A percentile compares a stretch with the other conserved stretches of the same genome.
Conservation (phyloP, 2,797 vertebrate species). For the Chelon labrosus region DNA sequence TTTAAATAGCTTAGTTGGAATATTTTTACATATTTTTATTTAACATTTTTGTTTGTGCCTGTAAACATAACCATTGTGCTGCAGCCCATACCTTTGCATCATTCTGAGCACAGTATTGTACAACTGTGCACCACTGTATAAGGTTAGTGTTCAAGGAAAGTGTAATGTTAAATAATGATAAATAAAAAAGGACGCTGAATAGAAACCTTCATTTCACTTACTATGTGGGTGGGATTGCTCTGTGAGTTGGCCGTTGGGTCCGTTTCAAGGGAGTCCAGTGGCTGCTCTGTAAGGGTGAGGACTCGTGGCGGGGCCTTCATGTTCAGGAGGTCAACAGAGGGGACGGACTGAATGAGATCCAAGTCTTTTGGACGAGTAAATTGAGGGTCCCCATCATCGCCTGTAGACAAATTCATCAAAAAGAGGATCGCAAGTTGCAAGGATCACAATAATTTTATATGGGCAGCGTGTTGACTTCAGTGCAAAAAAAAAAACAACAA, state of each 20-base stretch:
- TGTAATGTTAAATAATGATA: not conserved
- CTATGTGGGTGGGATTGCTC: slow-evolving; percentile 87
- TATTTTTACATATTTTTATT: too few species aligned
- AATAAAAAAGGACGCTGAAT: not conserved
- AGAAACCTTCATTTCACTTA: slow-evolving; percentile 62
- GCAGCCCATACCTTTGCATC: too few species aligned
- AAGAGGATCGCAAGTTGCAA: not conserved
- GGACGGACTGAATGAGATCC: slow-evolving; percentile 93
- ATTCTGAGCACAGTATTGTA: not conserved
- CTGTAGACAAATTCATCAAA: slow-evolving; percentile 66
- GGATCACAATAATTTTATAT: not conserved
- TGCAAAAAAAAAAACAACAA: too few species aligned
- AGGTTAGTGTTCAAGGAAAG: not conserved
- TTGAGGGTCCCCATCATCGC: slow-evolving; percentile 86
- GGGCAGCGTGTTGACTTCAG: not conserved
- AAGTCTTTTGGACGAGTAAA: slow-evolving; percentile 92
- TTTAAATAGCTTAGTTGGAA: too few species aligned
- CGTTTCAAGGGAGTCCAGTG: slow-evolving; percentile 95
- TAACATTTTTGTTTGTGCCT: too few species aligned
- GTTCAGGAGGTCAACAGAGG: slow-evolving; percentile 90
- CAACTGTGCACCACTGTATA: not conserved
- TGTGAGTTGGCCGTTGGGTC: slow-evolving; percentile 83
- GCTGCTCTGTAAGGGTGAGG: slow-evolving; percentile 93
- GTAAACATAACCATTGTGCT: too few species aligned
- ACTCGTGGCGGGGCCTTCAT: slow-evolving; percentile 96